Evolutionary conservation across 2,888 invertebrate species (phyloP).

Genomic region (Epinotia nisella): DNA sequence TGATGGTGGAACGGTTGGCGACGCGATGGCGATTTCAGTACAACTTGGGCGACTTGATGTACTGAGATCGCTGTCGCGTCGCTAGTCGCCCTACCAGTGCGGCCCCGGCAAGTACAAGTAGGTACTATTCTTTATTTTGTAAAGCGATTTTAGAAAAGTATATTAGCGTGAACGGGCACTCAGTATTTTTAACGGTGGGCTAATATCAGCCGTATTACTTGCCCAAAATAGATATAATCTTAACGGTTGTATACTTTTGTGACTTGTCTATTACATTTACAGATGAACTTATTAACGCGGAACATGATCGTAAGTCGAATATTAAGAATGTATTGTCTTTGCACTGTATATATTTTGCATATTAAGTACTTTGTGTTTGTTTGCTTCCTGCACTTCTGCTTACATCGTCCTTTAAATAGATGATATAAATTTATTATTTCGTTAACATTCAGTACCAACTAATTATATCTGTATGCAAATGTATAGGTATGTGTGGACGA

Average conservation of each 20-base stretch:
- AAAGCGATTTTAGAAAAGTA: neutral
- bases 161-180: neutral
- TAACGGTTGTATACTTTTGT: constrained; percentile 15
- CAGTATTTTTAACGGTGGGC: neutral
- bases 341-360: constrained; percentile 26
- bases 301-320: constrained; percentile 76
- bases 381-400: constrained; percentile 16
- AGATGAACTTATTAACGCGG: constrained; percentile 76
- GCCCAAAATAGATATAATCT: neutral
- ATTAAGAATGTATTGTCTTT: constrained; percentile 25
- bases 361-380: constrained; percentile 36
- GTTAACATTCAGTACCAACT: neutral
- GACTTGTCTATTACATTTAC: constrained; percentile 61
- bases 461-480: neutral
- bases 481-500: neutral
- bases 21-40: too few species aligned
- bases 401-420: neutral
- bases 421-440: neutral
- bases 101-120: too few species aligned
- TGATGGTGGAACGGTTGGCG: too few species aligned
- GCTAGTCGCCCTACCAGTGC: too few species aligned
- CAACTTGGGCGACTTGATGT: too few species aligned
- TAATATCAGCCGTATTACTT: neutral
- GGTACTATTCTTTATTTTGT: too few species aligned
- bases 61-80: too few species aligned